A percentile compares a stretch with the other conserved stretches of the same genome.
These are phyloP conservation scores for Eutolmus rufibarbis DNA, from an alignment of 2,888 invertebrate species.

Conservation along the genomic window DNA sequence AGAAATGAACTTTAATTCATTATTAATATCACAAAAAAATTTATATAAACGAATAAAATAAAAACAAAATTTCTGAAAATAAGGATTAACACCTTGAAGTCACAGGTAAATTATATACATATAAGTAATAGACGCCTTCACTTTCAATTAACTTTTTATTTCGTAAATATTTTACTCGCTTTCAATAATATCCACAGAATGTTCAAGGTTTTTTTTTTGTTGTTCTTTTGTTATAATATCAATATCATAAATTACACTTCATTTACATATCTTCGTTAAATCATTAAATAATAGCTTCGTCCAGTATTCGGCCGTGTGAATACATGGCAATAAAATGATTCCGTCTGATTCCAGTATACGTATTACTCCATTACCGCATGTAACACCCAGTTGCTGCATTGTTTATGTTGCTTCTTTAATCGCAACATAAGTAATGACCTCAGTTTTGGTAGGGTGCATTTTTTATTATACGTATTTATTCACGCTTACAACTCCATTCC, in stretches of 20 bases:
- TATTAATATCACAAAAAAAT: too few relatives aligned
- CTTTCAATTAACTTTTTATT: slow-evolving; percentile 31
- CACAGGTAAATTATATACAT: not conserved
- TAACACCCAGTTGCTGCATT: not conserved
- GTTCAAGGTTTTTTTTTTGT: not conserved
- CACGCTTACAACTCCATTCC: not conserved
- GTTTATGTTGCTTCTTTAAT: slow-evolving; percentile 1
- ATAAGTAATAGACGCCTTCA: not conserved
- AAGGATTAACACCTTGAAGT: not conserved
- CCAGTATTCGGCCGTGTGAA: not conserved
- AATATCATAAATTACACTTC: slow-evolving; percentile 25
- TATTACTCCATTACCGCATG: not conserved
- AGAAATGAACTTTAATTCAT: too few relatives aligned
- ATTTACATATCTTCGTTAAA: slow-evolving; percentile 13
- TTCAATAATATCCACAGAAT: slow-evolving; percentile 35
- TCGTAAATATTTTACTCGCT: slow-evolving; percentile 30
- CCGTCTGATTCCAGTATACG: slow-evolving; percentile 7
- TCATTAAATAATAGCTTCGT: not conserved
- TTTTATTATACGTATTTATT: not conserved
- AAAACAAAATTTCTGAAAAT: too few relatives aligned
- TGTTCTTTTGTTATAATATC: not conserved
- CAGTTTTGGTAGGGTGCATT: not conserved
- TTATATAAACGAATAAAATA: too few relatives aligned
- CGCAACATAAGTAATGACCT: not conserved
- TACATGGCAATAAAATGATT: not conserved